Percentiles rank a stretch among this genome's conserved stretches.
phyloP scores from a whole-genome alignment of 2,113 vertebrate genomes.

The Anarrhichthys ocellatus region DNA sequence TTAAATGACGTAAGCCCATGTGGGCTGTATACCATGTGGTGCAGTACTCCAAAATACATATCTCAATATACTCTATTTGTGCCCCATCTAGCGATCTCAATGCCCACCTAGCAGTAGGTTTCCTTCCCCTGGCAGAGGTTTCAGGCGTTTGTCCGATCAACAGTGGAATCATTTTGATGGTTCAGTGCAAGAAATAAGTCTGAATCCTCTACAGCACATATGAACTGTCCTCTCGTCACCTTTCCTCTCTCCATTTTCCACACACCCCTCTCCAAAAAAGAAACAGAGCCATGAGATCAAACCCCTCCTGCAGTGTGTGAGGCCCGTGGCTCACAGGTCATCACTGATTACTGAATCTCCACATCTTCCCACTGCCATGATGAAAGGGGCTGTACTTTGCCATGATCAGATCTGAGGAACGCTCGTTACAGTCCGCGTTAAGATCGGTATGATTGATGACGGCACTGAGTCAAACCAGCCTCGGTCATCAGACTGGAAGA shows the following conservation, averaged over 20 bases:
- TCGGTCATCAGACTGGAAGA: slow-evolving; percentile 12
- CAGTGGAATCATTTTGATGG: neutral
- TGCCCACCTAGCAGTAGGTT: neutral
- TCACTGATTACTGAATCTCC: slow-evolving; percentile 37
- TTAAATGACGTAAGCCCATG: neutral
- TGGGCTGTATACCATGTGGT: neutral
- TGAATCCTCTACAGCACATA: neutral
- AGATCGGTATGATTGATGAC: slow-evolving; percentile 54
- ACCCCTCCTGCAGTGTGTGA: slow-evolving; percentile 24
- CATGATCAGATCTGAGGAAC: slow-evolving; percentile 36
- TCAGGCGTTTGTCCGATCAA: neutral
- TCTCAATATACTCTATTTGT: neutral
- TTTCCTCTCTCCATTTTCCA: slow-evolving; percentile 27
- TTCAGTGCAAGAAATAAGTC: neutral
- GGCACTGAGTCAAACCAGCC: slow-evolving; percentile 25
- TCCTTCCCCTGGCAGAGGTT: neutral
- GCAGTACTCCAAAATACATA: neutral
- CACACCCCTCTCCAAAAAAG: slow-evolving; percentile 23
- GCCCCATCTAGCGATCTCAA: neutral
- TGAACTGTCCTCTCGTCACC: neutral
- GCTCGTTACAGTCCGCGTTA: slow-evolving; percentile 34
- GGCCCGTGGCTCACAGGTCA: slow-evolving; percentile 42
- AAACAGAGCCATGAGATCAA: slow-evolving; percentile 9
- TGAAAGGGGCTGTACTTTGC: slow-evolving; percentile 27
- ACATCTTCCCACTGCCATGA: slow-evolving; percentile 25